Conservation (phyloP, 2,797 vertebrate genomes). For the Sebastes minor region DNA sequence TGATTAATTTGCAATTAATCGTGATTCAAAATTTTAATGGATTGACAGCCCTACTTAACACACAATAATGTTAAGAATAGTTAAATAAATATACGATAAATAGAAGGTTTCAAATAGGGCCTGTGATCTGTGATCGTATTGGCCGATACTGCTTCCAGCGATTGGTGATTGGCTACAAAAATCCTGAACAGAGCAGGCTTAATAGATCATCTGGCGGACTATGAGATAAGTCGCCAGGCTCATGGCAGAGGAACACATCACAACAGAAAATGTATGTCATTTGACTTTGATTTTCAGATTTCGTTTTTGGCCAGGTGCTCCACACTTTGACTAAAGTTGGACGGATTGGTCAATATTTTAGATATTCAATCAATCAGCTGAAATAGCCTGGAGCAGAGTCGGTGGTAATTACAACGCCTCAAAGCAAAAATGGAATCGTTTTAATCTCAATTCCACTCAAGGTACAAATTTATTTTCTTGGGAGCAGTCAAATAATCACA, state of each 20-base stretch:
- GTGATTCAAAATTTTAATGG: rapidly evolving
- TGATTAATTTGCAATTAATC: too few relatives aligned
- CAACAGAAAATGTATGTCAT: neutral
- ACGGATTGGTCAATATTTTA: neutral
- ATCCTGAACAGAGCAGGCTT: too few relatives aligned
- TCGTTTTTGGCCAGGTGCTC: neutral
- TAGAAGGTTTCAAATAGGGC: too few relatives aligned
- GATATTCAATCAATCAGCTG: neutral
- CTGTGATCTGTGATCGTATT: too few relatives aligned
- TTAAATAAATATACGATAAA: too few relatives aligned
- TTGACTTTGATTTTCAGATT: neutral
- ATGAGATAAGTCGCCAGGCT: neutral
- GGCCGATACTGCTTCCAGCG: too few relatives aligned
- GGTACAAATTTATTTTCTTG: constrained; percentile 6
- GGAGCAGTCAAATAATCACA: neutral
- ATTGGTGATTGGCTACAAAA: too few relatives aligned
- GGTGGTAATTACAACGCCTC: neutral
- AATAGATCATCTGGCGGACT: too few relatives aligned
- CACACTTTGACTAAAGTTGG: neutral
- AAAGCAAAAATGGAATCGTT: neutral
- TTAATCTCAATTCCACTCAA: neutral
- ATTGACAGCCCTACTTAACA: too few relatives aligned
- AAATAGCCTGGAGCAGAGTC: neutral
- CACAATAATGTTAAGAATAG: too few relatives aligned
- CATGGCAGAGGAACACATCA: neutral